Evolutionary conservation across 2,888 invertebrate species (phyloP).

Genomic region (Melolontha melolontha): DNA sequence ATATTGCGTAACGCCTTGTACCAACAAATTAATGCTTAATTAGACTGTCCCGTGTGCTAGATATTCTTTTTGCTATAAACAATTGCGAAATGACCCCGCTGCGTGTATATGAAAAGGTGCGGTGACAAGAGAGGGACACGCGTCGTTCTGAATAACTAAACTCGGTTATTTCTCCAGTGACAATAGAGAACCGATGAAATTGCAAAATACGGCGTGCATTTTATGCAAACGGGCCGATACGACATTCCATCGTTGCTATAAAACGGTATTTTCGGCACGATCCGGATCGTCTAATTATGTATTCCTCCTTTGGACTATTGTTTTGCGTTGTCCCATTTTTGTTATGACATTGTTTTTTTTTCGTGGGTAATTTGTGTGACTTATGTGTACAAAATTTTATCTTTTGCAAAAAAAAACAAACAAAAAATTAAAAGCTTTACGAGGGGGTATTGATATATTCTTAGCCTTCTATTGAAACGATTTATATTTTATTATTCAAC

Average conservation of each 20-base stretch:
- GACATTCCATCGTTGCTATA: conserved; percentile 18
- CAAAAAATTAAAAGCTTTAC: too few relatives aligned
- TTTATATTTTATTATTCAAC: too few relatives aligned
- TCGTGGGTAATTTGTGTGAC: neutral
- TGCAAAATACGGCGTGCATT: conserved; percentile 23
- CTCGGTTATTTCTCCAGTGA: conserved; percentile 14
- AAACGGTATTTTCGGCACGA: conserved; percentile 34
- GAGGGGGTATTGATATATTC: too few relatives aligned
- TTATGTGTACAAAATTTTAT: neutral
- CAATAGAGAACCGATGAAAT: conserved; percentile 30
- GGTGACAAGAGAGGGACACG: conserved; percentile 12
- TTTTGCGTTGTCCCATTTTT: conserved; percentile 15
- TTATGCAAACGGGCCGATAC: conserved; percentile 1
- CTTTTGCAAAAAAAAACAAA: conserved; percentile 24
- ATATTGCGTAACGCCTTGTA: neutral
- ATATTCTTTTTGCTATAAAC: conserved; percentile 19
- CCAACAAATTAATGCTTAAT: neutral
- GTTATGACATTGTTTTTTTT: conserved; percentile 3
- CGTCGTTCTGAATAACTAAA: conserved; percentile 31
- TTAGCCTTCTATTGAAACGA: too few relatives aligned
- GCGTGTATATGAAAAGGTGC: conserved; percentile 25
- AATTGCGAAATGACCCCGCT: conserved; percentile 27
- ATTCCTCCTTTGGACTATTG: conserved; percentile 33
- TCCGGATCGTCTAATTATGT: conserved; percentile 15
- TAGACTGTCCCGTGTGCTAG: conserved; percentile 17